Conservation (phyloP, 2,113 vertebrate genomes). For the Tychaedon coryphoeus region DNA sequence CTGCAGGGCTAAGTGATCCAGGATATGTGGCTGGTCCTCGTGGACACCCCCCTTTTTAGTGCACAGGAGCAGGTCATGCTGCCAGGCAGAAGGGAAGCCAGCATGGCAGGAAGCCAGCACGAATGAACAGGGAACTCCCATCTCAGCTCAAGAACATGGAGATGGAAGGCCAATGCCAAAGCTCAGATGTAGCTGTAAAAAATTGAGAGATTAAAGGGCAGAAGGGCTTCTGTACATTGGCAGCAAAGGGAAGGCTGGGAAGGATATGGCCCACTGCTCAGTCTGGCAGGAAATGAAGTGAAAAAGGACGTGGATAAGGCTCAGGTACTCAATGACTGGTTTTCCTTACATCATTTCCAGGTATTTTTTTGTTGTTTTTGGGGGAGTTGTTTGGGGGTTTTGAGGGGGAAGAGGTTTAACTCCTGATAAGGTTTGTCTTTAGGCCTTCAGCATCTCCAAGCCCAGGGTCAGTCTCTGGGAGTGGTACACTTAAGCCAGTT, state of each 20-base stretch:
- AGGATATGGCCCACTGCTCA: background rate
- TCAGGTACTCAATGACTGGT: background rate
- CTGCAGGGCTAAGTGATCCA: background rate
- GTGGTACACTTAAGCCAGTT: background rate
- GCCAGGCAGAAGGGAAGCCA: background rate
- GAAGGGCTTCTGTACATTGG: background rate
- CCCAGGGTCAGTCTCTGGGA: background rate
- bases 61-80: background rate
- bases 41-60: background rate
- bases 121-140: background rate
- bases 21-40: background rate
- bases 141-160: background rate
- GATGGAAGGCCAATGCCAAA: background rate
- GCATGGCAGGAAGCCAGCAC: accelerated
- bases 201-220: background rate
- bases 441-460: background rate
- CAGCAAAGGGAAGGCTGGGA: background rate
- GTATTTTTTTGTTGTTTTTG: background rate
- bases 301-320: background rate
- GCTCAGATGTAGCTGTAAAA: background rate
- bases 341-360: background rate
- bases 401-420: background rate
- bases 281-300: background rate
- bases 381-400: background rate
- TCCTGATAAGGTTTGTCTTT: background rate